These are phyloP conservation scores for Plumapathes pennacea DNA, from an alignment of 92 coral and sea anemone genomes.

Conservation along the genomic window DNA sequence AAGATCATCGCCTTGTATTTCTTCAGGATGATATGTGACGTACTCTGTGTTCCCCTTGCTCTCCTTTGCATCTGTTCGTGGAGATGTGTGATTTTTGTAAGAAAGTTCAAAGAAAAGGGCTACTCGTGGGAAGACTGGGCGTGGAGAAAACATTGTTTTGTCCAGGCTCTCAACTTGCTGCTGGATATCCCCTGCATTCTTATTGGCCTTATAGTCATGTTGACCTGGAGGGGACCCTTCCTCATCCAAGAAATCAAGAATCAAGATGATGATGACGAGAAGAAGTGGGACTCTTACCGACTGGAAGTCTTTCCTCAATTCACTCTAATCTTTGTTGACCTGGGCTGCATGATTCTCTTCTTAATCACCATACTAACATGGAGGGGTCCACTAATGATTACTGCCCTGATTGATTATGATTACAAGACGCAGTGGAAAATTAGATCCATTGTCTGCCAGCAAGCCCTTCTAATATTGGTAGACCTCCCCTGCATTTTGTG, in stretches of 20 bases:
- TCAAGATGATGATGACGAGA: conserved; percentile 5
- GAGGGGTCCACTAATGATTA: conserved; percentile 76
- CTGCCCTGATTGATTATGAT: conserved; percentile 42
- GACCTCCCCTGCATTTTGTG: conserved; percentile 94
- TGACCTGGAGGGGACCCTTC: conserved; percentile 89
- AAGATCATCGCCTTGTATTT: conserved; percentile 60
- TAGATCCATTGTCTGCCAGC: conserved; percentile 49
- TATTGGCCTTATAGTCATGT: conserved; percentile 60
- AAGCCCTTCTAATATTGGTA: conserved; percentile 71
- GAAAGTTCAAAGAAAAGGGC: conserved; percentile 45
- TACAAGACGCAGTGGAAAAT: conserved; percentile 65
- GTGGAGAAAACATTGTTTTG: conserved; percentile 75
- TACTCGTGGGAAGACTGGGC: conserved; percentile 64
- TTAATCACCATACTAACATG: conserved; percentile 71
- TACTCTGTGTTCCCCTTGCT: conserved; percentile 81
- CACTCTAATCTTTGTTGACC: conserved; percentile 61
- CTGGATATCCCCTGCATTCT: conserved; percentile 84
- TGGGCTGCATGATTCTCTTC: conserved; percentile 69
- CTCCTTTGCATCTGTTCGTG: conserved; percentile 75
- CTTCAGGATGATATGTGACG: conserved; percentile 76
- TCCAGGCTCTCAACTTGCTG: conserved; percentile 75
- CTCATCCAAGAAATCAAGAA: conserved; percentile 46
- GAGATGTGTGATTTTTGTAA: conserved; percentile 72
- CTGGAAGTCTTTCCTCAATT: conserved; percentile 74
- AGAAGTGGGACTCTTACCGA: conserved; percentile 76